A percentile compares a stretch with the other conserved stretches of the same genome.
phyloP scores from a whole-genome alignment of 2,113 vertebrate genomes.

The Cochlearius cochlearius region DNA sequence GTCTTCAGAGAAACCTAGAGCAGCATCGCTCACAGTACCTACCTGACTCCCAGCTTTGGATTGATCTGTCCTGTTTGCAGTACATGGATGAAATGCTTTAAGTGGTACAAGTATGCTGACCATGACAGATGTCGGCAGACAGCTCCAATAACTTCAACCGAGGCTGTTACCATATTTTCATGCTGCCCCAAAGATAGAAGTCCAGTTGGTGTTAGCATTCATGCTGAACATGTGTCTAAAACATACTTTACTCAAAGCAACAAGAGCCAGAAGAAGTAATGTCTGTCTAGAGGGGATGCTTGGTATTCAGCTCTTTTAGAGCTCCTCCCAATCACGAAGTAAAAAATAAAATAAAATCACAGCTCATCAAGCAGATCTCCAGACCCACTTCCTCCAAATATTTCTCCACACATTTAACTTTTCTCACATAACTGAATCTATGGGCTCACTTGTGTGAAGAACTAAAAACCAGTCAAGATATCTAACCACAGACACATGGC shows the following conservation, averaged over 20 bases:
- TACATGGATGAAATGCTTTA: conserved; percentile 91
- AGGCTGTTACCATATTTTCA: conserved; percentile 88
- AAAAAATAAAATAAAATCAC: neutral
- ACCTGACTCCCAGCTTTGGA: conserved; percentile 93
- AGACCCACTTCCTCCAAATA: neutral
- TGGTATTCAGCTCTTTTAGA: neutral
- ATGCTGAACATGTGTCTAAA: neutral
- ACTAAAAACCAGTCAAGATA: neutral
- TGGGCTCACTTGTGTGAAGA: neutral
- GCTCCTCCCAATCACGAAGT: neutral
- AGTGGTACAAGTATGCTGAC: conserved; percentile 91
- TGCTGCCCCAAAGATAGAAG: conserved; percentile 74
- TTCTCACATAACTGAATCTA: neutral
- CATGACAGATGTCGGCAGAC: conserved; percentile 88
- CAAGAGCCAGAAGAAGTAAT: neutral
- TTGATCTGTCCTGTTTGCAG: conserved; percentile 83
- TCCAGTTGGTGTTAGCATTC: neutral
- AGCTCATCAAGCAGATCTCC: neutral
- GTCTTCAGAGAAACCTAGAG: neutral
- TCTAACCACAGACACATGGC: neutral
- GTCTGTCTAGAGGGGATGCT: neutral
- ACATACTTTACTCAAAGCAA: conserved; percentile 66
- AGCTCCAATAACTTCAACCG: conserved; percentile 88
- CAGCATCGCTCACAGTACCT: conserved; percentile 52
- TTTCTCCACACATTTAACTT: neutral